Conservation (phyloP, 2,113 vertebrate genomes). For the Dryoscopus gambensis region DNA sequence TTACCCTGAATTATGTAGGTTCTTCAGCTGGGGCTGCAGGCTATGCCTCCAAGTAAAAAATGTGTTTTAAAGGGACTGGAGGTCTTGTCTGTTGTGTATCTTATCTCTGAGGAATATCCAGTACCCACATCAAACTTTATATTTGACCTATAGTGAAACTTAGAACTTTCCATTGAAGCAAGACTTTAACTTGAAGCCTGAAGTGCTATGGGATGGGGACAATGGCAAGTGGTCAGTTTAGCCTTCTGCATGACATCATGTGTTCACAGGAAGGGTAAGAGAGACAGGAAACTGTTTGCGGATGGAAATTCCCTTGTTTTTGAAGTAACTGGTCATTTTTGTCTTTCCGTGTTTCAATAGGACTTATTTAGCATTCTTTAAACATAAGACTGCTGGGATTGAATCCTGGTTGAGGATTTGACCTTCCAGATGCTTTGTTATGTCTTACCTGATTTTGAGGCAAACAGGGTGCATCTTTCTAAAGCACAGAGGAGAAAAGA, state of each 20-base stretch:
- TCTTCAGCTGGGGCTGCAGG: not conserved
- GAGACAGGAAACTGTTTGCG: not conserved
- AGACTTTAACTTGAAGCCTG: not conserved
- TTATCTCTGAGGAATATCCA: not conserved
- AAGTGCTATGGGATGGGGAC: not conserved
- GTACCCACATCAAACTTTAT: not conserved
- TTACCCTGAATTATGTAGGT: not conserved
- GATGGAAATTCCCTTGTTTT: not conserved
- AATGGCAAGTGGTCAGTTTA: not conserved
- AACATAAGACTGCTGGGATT: not conserved
- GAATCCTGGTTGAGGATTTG: not conserved
- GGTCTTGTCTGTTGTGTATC: not conserved
- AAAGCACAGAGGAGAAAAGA: not conserved
- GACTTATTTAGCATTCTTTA: not conserved
- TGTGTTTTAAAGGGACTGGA: not conserved
- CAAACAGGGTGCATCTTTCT: not conserved
- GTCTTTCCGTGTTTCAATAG: not conserved
- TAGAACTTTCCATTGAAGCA: not conserved
- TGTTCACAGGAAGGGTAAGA: slow-evolving; percentile 16
- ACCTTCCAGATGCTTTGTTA: not conserved
- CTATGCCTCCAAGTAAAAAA: not conserved
- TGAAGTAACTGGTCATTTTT: not conserved
- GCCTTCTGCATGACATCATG: accelerated
- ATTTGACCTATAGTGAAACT: not conserved
- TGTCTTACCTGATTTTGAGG: not conserved